phyloP scores from a whole-genome alignment of 2,113 vertebrate genomes.

The Zosterops hypoxanthus region DNA sequence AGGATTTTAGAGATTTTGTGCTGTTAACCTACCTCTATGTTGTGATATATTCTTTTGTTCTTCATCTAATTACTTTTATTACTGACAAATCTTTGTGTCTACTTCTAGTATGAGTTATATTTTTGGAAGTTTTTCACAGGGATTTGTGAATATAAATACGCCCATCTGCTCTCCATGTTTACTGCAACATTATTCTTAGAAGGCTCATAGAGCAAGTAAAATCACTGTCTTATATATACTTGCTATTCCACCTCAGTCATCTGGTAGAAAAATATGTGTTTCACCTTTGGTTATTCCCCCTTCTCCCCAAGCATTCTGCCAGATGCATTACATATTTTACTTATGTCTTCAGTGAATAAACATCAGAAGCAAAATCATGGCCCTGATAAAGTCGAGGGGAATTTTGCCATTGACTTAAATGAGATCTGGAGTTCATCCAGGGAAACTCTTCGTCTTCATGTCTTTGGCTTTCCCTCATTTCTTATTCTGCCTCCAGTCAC shows the following conservation, averaged over 20 bases:
- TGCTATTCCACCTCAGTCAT: background rate
- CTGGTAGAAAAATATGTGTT: background rate
- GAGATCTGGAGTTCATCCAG: background rate
- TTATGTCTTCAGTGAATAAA: background rate
- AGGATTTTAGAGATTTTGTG: background rate
- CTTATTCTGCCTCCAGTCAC: slow-evolving; percentile 4
- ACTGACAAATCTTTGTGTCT: background rate
- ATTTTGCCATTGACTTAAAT: slow-evolving; percentile 22
- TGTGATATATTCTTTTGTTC: background rate
- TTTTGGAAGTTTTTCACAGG: background rate
- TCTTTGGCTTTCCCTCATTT: slow-evolving; percentile 16
- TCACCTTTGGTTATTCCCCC: background rate
- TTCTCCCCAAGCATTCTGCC: background rate
- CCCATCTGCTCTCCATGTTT: background rate
- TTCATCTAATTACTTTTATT: background rate
- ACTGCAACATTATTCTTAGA: background rate
- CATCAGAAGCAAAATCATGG: background rate
- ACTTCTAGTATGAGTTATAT: background rate
- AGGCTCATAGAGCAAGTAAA: background rate
- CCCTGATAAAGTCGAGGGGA: background rate
- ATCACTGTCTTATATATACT: background rate
- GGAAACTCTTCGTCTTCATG: slow-evolving; percentile 14
- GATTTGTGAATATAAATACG: background rate
- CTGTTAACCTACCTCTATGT: background rate
- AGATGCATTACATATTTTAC: background rate